Conservation (phyloP, 2,113 vertebrate genomes). For the Haemorhous mexicanus region DNA sequence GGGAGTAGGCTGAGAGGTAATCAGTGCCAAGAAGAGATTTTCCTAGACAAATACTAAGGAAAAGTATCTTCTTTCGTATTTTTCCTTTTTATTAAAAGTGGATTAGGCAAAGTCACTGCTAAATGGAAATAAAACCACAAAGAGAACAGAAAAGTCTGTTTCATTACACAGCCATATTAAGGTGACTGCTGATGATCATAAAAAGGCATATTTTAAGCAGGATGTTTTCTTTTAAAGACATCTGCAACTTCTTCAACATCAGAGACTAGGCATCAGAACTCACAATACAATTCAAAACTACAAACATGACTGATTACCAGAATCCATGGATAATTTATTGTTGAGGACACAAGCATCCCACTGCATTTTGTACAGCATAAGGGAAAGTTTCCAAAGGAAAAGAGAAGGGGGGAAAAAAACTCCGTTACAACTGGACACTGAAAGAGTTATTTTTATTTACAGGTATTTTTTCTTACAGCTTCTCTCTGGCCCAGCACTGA, state of each 20-base stretch:
- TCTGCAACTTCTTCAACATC: not conserved
- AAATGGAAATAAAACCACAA: not conserved
- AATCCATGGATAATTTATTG: not conserved
- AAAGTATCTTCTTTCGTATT: not conserved
- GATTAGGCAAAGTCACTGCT: not conserved
- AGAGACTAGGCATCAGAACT: not conserved
- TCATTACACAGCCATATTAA: not conserved
- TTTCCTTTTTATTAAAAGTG: constrained; percentile 14
- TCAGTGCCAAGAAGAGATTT: not conserved
- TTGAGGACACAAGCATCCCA: not conserved
- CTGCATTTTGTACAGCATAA: not conserved
- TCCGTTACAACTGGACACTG: not conserved
- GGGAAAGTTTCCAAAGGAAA: not conserved
- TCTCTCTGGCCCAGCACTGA: not conserved
- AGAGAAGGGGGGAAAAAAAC: not conserved
- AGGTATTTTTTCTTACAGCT: not conserved
- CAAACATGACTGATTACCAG: not conserved
- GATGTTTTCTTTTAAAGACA: constrained; percentile 12
- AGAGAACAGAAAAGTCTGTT: not conserved
- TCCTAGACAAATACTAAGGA: not conserved
- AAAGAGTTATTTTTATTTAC: not conserved
- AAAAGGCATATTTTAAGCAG: not conserved
- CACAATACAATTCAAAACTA: not conserved
- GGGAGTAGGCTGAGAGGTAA: not conserved
- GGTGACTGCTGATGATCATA: not conserved